Evolutionary conservation across 2,797 vertebrate genomes (phyloP).

Genomic region (Sparus aurata): DNA sequence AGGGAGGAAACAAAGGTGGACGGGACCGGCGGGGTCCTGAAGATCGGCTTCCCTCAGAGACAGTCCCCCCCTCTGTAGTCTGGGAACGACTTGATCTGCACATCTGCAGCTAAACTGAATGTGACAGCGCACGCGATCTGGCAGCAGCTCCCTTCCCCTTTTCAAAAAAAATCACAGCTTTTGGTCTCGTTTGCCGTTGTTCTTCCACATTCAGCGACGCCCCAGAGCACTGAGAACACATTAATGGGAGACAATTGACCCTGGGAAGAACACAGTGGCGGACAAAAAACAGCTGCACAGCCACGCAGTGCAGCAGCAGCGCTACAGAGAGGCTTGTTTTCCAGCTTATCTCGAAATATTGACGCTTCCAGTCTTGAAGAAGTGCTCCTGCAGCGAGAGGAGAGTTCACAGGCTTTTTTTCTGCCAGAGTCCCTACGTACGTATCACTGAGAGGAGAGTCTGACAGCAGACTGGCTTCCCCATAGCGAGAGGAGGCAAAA

Average conservation of each 20-base stretch:
- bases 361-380: slow-evolving; percentile 70
- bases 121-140: slow-evolving; percentile 55
- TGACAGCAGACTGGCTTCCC: slow-evolving; percentile 74
- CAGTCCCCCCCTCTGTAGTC: slow-evolving; percentile 53
- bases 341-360: slow-evolving; percentile 71
- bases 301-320: slow-evolving; percentile 32
- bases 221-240: slow-evolving; percentile 63
- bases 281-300: slow-evolving; percentile 56
- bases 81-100: slow-evolving; percentile 65
- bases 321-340: slow-evolving; percentile 32
- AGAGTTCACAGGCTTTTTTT: slow-evolving; percentile 64
- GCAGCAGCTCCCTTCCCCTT: slow-evolving; percentile 43
- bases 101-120: slow-evolving; percentile 67
- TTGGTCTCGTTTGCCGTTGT: slow-evolving; percentile 45
- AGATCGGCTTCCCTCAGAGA: slow-evolving; percentile 58
- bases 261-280: slow-evolving; percentile 51
- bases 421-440: slow-evolving; percentile 47
- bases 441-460: slow-evolving; percentile 63
- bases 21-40: slow-evolving; percentile 38
- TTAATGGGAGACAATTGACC: slow-evolving; percentile 70
- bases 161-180: slow-evolving; percentile 47
- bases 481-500: slow-evolving; percentile 55
- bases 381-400: slow-evolving; percentile 72
- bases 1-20: slow-evolving; percentile 60
- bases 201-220: slow-evolving; percentile 48